Evolutionary conservation across 2,888 invertebrate genomes (phyloP), one percentile per base, ranked within the genome.

Genomic region (Trachelus tabidus): DNA sequence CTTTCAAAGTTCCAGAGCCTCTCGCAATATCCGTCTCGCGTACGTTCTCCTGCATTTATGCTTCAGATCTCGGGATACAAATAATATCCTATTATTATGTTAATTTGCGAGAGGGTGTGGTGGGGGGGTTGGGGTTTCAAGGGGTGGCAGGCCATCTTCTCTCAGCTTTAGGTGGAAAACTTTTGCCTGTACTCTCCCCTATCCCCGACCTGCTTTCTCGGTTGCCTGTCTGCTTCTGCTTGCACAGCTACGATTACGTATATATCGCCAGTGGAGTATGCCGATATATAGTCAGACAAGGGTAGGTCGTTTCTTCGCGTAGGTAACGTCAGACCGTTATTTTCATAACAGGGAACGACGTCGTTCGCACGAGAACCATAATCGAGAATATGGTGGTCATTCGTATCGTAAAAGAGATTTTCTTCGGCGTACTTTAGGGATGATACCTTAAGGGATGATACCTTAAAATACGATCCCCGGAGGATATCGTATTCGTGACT

Each of bases 61-160:
- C 81, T 79, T 79, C 68, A 75, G 71, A 78, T 77, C 79, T 76
- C 78, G 76, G 40, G 73, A 75, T 78, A 81, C 84, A 86, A 86
- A 86, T 86, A 86, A 86, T 86, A 82, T 80, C 82, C 82, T 76
- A 85, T 87, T 85, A 86, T 85, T 84, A 83, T 83, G 83, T 81
- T 81, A 82, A 81, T 83, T 81, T 80, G 74, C 33, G 35, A 23
- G 74, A 1, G 23, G 34, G 35, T 11, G 3, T 12, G 31, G 11
- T 4, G 35, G 34, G 0, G 73, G n/a, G 11, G 34, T 1, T 31
- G 30, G 2, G 71, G 31, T 9, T 71, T 12, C 31, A 15, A 69
- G 71, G 71, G 56, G 56, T 56, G 23, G 56, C 23, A 56, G 56
- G 23, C 56, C 56, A 15, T 56, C 23, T 56, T 56, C 56, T 23